phyloP scores from a whole-genome alignment of 2,113 vertebrate genomes.

The Prinia subflava region DNA sequence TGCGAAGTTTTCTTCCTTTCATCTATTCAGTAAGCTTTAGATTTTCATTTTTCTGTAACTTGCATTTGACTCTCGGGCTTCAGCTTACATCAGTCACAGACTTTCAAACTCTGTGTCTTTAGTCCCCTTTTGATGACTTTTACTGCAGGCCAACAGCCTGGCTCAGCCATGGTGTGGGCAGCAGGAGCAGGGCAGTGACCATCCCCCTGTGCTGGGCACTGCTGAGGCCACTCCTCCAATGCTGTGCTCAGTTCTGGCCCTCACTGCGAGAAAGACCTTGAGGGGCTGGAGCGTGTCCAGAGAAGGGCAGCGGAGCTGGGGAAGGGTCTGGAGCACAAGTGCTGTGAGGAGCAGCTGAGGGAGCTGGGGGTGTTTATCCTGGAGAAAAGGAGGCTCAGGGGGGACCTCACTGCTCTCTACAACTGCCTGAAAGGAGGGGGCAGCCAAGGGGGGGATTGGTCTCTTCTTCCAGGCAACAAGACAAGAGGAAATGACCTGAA shows the following conservation, averaged over 20 bases:
- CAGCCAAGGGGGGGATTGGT: rapidly evolving
- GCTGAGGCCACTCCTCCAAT: not conserved
- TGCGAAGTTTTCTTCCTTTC: conserved; percentile 10
- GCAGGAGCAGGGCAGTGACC: not conserved
- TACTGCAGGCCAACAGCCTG: not conserved
- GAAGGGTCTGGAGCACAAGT: not conserved
- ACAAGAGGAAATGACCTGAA: not conserved
- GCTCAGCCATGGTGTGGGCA: not conserved
- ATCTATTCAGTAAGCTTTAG: not conserved
- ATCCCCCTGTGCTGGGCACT: not conserved
- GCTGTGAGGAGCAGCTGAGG: not conserved
- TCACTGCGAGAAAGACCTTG: not conserved
- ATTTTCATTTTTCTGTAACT: conserved; percentile 30
- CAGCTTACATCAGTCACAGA: not conserved
- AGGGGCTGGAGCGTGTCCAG: not conserved
- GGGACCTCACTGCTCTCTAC: rapidly evolving
- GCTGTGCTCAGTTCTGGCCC: not conserved
- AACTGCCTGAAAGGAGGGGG: not conserved
- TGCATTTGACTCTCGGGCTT: not conserved
- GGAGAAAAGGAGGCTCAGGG: not conserved
- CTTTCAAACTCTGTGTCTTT: not conserved
- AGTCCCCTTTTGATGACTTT: not conserved
- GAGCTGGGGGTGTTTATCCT: not conserved
- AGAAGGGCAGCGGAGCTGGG: not conserved
- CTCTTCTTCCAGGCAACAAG: not conserved